phyloP scores from a whole-genome alignment of 2,797 vertebrate species.

The Nyctalus aviator region DNA sequence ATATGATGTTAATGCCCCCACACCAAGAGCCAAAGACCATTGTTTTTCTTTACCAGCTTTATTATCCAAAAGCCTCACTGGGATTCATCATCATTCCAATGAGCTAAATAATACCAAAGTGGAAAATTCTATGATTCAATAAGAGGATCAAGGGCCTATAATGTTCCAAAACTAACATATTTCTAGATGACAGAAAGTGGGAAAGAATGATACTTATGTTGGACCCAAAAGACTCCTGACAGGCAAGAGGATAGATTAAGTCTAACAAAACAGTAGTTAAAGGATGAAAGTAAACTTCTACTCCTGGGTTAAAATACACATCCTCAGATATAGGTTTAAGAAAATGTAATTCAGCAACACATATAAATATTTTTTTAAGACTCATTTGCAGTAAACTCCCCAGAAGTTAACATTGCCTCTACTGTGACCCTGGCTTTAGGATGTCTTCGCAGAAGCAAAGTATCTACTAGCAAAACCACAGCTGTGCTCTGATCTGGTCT shows the following conservation, averaged over 20 bases:
- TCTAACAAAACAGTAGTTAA: constrained; percentile 41
- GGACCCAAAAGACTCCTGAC: background rate
- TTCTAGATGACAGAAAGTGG: constrained; percentile 39
- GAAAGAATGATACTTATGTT: background rate
- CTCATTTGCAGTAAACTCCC: background rate
- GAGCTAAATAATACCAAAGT: constrained; percentile 17
- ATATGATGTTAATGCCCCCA: background rate
- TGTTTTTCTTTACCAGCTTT: constrained; percentile 20
- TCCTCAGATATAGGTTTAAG: background rate
- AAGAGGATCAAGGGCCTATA: background rate
- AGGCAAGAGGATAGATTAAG: background rate
- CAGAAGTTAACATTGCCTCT: background rate
- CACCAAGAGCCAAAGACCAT: background rate
- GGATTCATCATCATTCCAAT: constrained; percentile 21
- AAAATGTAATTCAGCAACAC: background rate
- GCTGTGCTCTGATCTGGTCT: background rate
- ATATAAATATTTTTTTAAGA: background rate
- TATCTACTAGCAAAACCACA: background rate
- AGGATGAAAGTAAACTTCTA: constrained; percentile 43
- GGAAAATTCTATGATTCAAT: constrained; percentile 27
- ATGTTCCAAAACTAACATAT: constrained; percentile 40
- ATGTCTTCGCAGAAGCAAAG: background rate
- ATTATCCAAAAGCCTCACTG: constrained; percentile 2
- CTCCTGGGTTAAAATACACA: background rate
- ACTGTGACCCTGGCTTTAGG: background rate